Base-by-base conservation (phyloP, 1,140 invertebrate species). In the Zelostemma sp. region DNA sequence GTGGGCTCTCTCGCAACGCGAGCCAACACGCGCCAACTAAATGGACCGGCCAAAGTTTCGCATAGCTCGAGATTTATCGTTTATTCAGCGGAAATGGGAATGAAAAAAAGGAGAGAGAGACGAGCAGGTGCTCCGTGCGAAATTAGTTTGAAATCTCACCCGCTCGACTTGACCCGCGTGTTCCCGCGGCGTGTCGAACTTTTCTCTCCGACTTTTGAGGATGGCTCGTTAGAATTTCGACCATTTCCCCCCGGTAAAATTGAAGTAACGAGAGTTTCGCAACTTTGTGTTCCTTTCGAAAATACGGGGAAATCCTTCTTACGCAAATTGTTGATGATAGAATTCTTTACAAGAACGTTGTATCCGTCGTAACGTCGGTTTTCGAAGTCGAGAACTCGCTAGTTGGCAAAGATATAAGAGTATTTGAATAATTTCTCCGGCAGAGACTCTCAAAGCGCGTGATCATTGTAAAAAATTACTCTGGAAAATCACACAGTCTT, bases 101-200 rank as follows among this genome's bases (percentile, higher is more conserved):
- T 46, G 9, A n/a, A 57, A 56, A 53, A 63, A 18, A 19, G 48
- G 16, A 6, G 16, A 35, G 11, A 14, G 14, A 33, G 58, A 55
- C 66, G 68, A 75, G 73, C 77, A 80, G 79, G 74, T 80, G 78
- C 72, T 74, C 68, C 48, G 64, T 48, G 67, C 66, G 72, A 80
- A 81, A 82, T 82, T 80, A 80, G 75, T 80, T 79, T 69, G 74
- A 70, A 73, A 73, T 73, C 68, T 41, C 50, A 33, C 35, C 43
- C 49, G 48, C 46, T 60, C 64, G 63, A 56, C 49, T 72, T 64
- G 72, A 63, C 55, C 55, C 59, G 17, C 6, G 40, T 12, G 41
- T 12, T 57, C 70, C 18, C 43, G 46, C 54, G 48, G 58, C 62
- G 63, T 51, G 65, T 69, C 57, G 64, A 73, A 65, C 73, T 72